Conservation (phyloP, 2,797 vertebrate genomes). For the Cyprinodon diabolis region DNA sequence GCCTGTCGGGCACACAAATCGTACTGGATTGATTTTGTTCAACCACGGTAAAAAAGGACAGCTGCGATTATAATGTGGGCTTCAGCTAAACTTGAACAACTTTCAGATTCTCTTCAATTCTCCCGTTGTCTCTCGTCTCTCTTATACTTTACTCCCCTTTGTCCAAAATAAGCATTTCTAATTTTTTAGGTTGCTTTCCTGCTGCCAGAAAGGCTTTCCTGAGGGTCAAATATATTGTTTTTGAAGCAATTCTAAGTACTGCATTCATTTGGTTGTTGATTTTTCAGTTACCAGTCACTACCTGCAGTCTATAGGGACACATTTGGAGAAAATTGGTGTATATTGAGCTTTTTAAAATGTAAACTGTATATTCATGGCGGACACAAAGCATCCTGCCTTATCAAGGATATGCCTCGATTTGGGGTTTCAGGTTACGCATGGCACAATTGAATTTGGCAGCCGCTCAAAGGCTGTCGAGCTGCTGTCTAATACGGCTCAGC, state of each 20-base stretch:
- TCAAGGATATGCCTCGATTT: conserved; percentile 1
- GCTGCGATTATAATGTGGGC: conserved; percentile 67
- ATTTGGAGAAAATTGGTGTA: not conserved
- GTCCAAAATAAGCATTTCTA: conserved; percentile 19
- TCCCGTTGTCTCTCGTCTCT: not conserved
- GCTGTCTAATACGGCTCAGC: conserved; percentile 37
- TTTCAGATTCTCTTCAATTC: conserved; percentile 40
- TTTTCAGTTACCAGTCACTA: not conserved
- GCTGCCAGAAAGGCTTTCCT: conserved; percentile 12
- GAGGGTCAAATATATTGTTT: conserved; percentile 5
- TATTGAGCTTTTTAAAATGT: conserved; percentile 15
- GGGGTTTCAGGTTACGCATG: conserved; percentile 18
- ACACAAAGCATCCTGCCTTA: not conserved
- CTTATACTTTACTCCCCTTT: too few species aligned
- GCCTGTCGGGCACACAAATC: conserved; percentile 83
- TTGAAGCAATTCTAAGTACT: not conserved
- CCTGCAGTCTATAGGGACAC: not conserved
- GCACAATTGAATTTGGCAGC: conserved; percentile 33
- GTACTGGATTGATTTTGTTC: conserved; percentile 83
- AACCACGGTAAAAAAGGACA: conserved; percentile 52
- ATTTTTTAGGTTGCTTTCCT: conserved; percentile 33
- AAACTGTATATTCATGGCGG: conserved; percentile 5
- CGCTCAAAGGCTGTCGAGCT: conserved; percentile 32
- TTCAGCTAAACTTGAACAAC: conserved; percentile 64
- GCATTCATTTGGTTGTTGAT: not conserved